Base-by-base conservation (phyloP, 2,888 invertebrate species). In the Vesta saturnalis region DNA sequence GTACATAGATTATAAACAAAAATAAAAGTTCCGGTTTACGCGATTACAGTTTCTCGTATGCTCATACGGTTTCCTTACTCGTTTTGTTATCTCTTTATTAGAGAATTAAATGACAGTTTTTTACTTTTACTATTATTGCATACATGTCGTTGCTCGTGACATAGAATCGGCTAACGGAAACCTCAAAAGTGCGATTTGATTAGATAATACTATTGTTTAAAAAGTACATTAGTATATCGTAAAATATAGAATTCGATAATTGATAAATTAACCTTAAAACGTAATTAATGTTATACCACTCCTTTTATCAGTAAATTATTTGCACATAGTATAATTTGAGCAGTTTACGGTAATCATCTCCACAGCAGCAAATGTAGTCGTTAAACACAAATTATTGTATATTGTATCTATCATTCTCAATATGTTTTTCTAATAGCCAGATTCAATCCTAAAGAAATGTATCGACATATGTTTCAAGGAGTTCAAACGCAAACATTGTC, bases 391-490 rank as follows among this genome's bases (percentile, higher is more conserved):
- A 39, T n/a, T 30, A 4, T 49, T 16, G 6, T 49, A 43, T 10
- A 52, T 19, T 18, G 3, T 52, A 21, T 18, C 19, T n/a, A 5
- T 52, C 1, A 19, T 19, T 52, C 4, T 19, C 19, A 19, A 23
- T 30, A 12, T 3, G 22, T 54, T 21, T 76, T 67, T 77, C 79
- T 76, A 77, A 16, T 78, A 91, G 91, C 90, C 89, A 82, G 90
- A 90, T 79, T 87, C 87, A 60, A 83, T 88, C 76, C 84, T 89
- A 82, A 87, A 87, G 81, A 89, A 85, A 81, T 86, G 86, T 49
- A 80, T 87, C 65, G n/a, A 39, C 5, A 85, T 85, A 77, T 87
- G 87, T 79, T 82, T 87, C 70, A 85, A 85, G 72, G 84, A 82
- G 60, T 85, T 86, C 71, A 88, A 89, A 79, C 88, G 86, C 82